Percentiles rank a stretch among this genome's conserved stretches.
phyloP scores from a whole-genome alignment of 1,140 invertebrate genomes.

The Chelonus insularis region DNA sequence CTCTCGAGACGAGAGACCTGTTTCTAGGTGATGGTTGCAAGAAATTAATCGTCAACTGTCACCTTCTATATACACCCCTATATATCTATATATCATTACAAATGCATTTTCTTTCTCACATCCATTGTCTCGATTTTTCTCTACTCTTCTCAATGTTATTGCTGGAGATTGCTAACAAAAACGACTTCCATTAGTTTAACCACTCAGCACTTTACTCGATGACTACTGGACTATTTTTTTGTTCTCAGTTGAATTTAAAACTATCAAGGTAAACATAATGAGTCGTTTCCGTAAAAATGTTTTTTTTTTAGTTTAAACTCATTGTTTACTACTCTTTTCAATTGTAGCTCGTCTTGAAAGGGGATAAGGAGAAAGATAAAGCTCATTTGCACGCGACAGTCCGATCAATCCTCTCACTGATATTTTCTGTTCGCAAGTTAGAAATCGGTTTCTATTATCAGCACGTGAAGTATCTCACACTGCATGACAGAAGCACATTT shows the following conservation, averaged over 20 bases:
- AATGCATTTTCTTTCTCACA: not conserved
- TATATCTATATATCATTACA: not conserved
- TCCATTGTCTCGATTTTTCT: slow-evolving; percentile 1
- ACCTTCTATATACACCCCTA: not conserved
- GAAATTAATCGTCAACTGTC: too few relatives aligned
- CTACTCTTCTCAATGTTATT: not conserved
- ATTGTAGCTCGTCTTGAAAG: not conserved
- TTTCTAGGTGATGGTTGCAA: too few relatives aligned
- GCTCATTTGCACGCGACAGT: slow-evolving; percentile 38
- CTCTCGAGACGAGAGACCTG: too few relatives aligned
- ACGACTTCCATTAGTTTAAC: slow-evolving; percentile 15
- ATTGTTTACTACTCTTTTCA: not conserved
- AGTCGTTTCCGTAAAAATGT: not conserved
- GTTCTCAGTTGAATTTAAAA: not conserved
- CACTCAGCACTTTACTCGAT: not conserved
- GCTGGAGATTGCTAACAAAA: slow-evolving; percentile 10
- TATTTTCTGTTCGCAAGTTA: slow-evolving; percentile 24
- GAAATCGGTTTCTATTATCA: slow-evolving; percentile 33
- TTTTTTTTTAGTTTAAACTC: not conserved
- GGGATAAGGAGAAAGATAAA: slow-evolving; percentile 29
- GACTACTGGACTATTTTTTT: not conserved
- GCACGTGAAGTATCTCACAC: not conserved
- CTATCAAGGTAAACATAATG: not conserved
- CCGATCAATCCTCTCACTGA: slow-evolving; percentile 40
- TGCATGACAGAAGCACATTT: not conserved